phyloP scores from a whole-genome alignment of 1,140 invertebrate genomes.

The Phthorimaea operculella region DNA sequence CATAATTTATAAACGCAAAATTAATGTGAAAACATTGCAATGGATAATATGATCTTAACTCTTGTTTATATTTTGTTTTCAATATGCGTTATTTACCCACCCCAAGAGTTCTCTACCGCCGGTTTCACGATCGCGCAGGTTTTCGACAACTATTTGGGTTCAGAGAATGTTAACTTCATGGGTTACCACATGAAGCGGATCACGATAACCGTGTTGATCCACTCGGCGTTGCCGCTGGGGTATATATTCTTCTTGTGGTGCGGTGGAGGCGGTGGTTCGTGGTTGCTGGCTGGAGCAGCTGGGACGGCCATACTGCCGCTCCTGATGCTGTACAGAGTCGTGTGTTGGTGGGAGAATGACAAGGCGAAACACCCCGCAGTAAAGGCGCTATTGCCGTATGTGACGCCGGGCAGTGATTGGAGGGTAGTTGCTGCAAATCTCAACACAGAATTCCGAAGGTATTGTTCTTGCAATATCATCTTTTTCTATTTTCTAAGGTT shows the following conservation, averaged over 20 bases:
- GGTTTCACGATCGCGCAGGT: slow-evolving; percentile 78
- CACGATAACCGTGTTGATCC: slow-evolving; percentile 73
- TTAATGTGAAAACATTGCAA: slow-evolving; percentile 12
- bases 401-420: slow-evolving; percentile 72
- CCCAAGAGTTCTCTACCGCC: slow-evolving; percentile 78
- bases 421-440: slow-evolving; percentile 76
- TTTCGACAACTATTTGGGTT: slow-evolving; percentile 73
- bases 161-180: slow-evolving; percentile 76
- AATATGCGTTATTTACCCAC: slow-evolving; percentile 79
- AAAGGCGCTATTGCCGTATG: slow-evolving; percentile 73
- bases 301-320: slow-evolving; percentile 37
- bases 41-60: slow-evolving; percentile 68
- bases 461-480: slow-evolving; percentile 9
- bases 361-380: slow-evolving; percentile 82
- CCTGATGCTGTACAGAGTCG: slow-evolving; percentile 60
- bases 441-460: slow-evolving; percentile 82
- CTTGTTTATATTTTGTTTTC: slow-evolving; percentile 77
- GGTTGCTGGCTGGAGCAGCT: slow-evolving; percentile 46
- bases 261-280: slow-evolving; percentile 33
- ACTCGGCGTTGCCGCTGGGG: slow-evolving; percentile 76
- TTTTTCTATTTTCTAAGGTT: too few relatives aligned
- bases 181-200: slow-evolving; percentile 78
- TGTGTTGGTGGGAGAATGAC: slow-evolving; percentile 75
- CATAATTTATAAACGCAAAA: not conserved
- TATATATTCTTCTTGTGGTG: slow-evolving; percentile 68